These are phyloP conservation scores for Arbacia lixula DNA, from an alignment of 53 echinoderm and acorn worm genomes.

Conservation along the genomic window DNA sequence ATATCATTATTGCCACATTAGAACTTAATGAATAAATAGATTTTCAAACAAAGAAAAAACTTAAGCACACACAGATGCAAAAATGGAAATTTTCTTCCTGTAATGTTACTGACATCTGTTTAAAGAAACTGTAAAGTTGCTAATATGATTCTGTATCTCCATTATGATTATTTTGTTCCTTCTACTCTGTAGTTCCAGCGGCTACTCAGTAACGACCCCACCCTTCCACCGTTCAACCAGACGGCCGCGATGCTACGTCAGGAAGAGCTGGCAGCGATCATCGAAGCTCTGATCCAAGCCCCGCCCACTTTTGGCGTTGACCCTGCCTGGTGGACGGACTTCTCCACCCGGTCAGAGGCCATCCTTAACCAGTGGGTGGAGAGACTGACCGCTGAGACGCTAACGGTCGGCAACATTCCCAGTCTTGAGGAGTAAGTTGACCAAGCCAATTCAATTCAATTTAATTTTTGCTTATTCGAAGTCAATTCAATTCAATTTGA, in stretches of 20 bases:
- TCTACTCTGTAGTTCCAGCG: constrained; percentile 12
- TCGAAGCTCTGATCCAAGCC: constrained; percentile 32
- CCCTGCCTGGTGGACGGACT: constrained; percentile 50
- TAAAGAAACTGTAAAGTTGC: too few relatives aligned
- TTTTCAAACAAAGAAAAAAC: too few relatives aligned
- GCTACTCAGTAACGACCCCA: constrained; percentile 55
- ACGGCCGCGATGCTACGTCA: constrained; percentile 56
- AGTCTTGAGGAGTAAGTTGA: constrained; percentile 12
- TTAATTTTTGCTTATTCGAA: too few relatives aligned
- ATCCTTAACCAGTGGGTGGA: constrained; percentile 57
- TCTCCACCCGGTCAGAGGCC: constrained; percentile 52
- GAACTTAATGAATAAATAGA: too few relatives aligned
- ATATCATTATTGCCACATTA: too few relatives aligned
- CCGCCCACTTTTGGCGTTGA: constrained; percentile 58
- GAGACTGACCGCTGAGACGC: not conserved
- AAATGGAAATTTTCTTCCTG: too few relatives aligned
- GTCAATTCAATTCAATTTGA: too few relatives aligned
- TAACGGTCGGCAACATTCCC: constrained; percentile 3
- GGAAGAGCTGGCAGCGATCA: constrained; percentile 41
- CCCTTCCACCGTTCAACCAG: constrained; percentile 75
- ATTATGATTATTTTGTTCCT: not conserved
- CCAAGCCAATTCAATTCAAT: too few relatives aligned
- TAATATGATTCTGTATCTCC: not conserved
- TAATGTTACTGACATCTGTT: too few relatives aligned
- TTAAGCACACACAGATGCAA: not conserved